These are phyloP conservation scores for Agrilus cyanescens DNA, from an alignment of 2,888 invertebrate species.

Conservation along the genomic window DNA sequence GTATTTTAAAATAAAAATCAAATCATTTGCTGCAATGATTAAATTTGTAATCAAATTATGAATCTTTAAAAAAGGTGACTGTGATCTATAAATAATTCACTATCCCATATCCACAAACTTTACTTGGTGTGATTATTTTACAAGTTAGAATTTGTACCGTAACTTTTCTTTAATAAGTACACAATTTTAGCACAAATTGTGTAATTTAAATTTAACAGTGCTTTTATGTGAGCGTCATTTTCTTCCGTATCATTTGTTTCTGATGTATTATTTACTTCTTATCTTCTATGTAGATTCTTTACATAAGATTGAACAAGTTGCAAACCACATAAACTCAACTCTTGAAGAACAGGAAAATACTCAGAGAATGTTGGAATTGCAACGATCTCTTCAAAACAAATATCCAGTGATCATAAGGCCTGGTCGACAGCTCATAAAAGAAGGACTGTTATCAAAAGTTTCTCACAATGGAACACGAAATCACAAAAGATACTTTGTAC, in stretches of 20 bases:
- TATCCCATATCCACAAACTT: too few relatives aligned
- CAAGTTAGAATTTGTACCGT: too few relatives aligned
- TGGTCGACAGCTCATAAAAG: constrained; percentile 55
- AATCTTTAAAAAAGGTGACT: constrained; percentile 1
- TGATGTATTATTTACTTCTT: background rate
- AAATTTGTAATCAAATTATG: constrained; percentile 1
- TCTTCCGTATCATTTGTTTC: background rate
- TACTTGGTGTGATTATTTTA: too few relatives aligned
- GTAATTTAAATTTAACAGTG: constrained; percentile 3
- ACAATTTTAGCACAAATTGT: background rate
- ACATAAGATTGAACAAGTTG: constrained; percentile 53
- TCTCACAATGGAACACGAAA: constrained; percentile 37
- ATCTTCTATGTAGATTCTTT: constrained; percentile 45
- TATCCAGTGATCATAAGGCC: constrained; percentile 56
- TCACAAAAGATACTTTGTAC: constrained; percentile 50
- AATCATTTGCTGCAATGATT: constrained; percentile 3
- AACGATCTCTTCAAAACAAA: constrained; percentile 47
- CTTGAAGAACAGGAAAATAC: constrained; percentile 63
- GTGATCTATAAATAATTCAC: background rate
- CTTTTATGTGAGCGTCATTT: too few relatives aligned
- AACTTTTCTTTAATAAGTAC: too few relatives aligned
- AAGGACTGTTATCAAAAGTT: constrained; percentile 50
- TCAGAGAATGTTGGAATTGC: constrained; percentile 53
- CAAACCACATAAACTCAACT: constrained; percentile 59
- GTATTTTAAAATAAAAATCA: constrained; percentile 6